Percentiles rank a stretch among this genome's conserved stretches.
Conservation (phyloP, 2,113 vertebrate genomes). For the Scytalopus superciliaris region DNA sequence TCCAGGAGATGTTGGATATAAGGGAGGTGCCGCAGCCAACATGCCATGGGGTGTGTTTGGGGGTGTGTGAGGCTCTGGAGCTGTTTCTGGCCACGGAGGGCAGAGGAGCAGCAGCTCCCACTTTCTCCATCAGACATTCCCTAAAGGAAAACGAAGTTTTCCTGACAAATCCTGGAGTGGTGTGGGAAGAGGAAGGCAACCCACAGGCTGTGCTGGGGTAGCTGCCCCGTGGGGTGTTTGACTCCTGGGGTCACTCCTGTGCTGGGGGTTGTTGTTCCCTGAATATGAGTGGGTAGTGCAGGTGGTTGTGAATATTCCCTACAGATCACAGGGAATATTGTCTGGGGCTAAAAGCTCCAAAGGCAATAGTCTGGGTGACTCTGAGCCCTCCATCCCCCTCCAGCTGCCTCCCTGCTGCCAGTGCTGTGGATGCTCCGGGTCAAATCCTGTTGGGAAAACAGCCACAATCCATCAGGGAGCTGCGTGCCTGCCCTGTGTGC, state of each 20-base stretch:
- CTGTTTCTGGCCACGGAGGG: accelerated
- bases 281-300: accelerated
- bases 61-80: not conserved
- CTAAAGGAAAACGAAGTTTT: not conserved
- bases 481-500: accelerated
- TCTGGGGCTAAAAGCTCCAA: accelerated
- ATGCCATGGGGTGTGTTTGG: accelerated
- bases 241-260: accelerated
- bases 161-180: not conserved
- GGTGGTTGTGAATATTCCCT: accelerated
- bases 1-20: not conserved
- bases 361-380: not conserved
- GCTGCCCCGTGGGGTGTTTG: not conserved
- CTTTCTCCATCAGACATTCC: not conserved
- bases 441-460: not conserved
- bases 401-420: too few relatives aligned
- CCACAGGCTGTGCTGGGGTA: accelerated
- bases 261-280: not conserved
- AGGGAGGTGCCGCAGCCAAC: not conserved
- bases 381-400: not conserved
- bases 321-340: not conserved
- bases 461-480: accelerated
- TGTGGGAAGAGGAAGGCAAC: too few relatives aligned
- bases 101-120: not conserved
- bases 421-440: not conserved